Evolutionary conservation across 2,797 vertebrate species (phyloP).

Genomic region (Parauchenoglanis ngamensis): DNA sequence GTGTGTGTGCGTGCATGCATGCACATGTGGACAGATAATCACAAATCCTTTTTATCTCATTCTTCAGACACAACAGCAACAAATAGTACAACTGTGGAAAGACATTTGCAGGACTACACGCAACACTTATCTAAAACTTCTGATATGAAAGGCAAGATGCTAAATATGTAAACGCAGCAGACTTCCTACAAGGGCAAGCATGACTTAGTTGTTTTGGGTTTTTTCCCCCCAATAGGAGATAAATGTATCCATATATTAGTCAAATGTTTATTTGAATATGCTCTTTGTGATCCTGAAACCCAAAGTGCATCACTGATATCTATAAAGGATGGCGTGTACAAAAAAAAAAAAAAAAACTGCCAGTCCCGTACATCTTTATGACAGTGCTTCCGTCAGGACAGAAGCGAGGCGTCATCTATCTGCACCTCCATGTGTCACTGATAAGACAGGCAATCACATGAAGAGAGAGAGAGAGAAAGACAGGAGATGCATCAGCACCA

Average conservation of each 20-base stretch:
- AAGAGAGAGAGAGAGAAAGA: neutral
- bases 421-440: slow-evolving; percentile 33
- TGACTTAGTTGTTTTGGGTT: neutral
- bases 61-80: neutral
- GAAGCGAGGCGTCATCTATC: slow-evolving; percentile 30
- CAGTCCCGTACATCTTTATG: neutral
- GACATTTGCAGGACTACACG: neutral
- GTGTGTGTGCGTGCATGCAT: neutral
- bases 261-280: neutral
- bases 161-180: neutral
- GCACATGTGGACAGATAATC: neutral
- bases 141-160: neutral
- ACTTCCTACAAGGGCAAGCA: neutral
- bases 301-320: slow-evolving; percentile 10
- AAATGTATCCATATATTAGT: slow-evolving; percentile 5
- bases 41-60: slow-evolving; percentile 5
- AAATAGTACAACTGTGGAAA: neutral
- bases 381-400: slow-evolving; percentile 7
- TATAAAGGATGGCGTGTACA: neutral
- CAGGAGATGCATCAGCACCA: neutral
- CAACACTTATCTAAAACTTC: neutral
- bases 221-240: neutral
- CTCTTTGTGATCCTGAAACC: neutral
- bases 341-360: neutral
- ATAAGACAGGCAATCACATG: slow-evolving; percentile 10